A percentile compares a stretch with the other conserved stretches of the same genome.
phyloP scores from a whole-genome alignment of 1,140 invertebrate species.

The Drosophila nannoptera region DNA sequence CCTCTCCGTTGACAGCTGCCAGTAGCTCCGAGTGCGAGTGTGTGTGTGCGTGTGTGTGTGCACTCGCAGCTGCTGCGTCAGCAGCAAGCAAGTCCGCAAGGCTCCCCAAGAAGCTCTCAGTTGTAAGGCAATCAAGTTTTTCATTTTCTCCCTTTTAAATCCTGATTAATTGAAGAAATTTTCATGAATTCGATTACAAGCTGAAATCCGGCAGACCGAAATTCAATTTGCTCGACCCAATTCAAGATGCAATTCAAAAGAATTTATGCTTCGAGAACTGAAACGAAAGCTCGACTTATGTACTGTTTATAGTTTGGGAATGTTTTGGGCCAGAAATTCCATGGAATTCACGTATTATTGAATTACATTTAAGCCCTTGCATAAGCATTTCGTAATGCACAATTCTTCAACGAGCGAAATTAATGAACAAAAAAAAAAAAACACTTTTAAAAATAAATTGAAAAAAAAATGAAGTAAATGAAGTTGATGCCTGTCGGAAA shows the following conservation, averaged over 20 bases:
- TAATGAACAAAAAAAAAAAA: no score
- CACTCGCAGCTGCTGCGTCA: constrained; percentile 2
- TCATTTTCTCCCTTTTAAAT: neutral
- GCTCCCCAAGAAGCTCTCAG: neutral
- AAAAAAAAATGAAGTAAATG: no score
- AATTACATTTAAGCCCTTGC: neutral
- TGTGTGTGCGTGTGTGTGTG: no score
- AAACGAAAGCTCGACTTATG: neutral
- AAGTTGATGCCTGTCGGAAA: no score
- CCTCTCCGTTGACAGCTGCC: constrained; percentile 44
- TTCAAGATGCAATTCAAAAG: constrained; percentile 3
- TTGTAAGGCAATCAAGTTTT: neutral
- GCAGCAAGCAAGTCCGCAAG: neutral
- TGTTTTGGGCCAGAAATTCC: neutral
- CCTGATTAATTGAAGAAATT: neutral
- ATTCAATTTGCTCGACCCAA: constrained; percentile 3
- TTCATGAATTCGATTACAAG: neutral
- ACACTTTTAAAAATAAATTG: no score
- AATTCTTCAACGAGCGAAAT: no score
- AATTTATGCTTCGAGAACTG: neutral
- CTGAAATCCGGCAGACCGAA: neutral
- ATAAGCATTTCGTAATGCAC: neutral
- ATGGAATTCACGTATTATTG: constrained; percentile 3
- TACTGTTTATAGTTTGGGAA: neutral
- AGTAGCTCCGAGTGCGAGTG: constrained; percentile 16